Evolutionary conservation across 2,888 invertebrate species (phyloP).

Genomic region (Amphipyra tragopoginis): DNA sequence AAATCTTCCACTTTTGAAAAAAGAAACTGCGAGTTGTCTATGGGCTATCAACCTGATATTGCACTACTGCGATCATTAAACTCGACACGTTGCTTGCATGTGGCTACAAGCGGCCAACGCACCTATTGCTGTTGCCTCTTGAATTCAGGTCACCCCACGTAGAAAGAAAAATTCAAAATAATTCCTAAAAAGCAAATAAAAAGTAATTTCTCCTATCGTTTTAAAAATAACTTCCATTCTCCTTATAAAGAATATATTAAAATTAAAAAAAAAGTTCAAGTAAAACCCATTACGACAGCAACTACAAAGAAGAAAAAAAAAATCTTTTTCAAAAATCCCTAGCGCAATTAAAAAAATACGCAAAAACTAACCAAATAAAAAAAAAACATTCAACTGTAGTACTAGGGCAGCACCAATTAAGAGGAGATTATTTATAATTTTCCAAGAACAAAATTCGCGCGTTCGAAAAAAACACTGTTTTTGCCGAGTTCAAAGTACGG

Average conservation of each 20-base stretch:
- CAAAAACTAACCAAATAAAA: neutral
- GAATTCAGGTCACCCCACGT: conserved; percentile 35
- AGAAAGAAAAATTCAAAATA: conserved; percentile 21
- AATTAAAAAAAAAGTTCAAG: too few relatives aligned
- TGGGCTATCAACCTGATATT: conserved; percentile 27
- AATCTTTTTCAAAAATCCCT: too few relatives aligned
- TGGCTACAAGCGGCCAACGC: conserved; percentile 26
- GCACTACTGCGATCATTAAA: conserved; percentile 34
- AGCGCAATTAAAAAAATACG: too few relatives aligned
- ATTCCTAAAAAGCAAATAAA: neutral
- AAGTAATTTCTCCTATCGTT: neutral
- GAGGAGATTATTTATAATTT: conserved; percentile 8
- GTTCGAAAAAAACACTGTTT: conserved; percentile 22
- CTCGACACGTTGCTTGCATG: conserved; percentile 31
- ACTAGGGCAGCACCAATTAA: conserved; percentile 20
- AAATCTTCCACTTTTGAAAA: conserved; percentile 20
- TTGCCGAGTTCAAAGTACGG: conserved; percentile 53
- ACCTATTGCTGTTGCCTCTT: conserved; percentile 24
- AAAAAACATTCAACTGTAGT: conserved; percentile 1
- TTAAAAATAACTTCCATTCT: neutral
- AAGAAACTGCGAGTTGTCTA: neutral
- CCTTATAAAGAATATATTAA: too few relatives aligned
- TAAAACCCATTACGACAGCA: too few relatives aligned
- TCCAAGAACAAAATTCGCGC: conserved; percentile 4
- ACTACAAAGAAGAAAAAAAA: too few relatives aligned